Conservation (phyloP, 2,888 invertebrate species). For the Macaria liturata region DNA sequence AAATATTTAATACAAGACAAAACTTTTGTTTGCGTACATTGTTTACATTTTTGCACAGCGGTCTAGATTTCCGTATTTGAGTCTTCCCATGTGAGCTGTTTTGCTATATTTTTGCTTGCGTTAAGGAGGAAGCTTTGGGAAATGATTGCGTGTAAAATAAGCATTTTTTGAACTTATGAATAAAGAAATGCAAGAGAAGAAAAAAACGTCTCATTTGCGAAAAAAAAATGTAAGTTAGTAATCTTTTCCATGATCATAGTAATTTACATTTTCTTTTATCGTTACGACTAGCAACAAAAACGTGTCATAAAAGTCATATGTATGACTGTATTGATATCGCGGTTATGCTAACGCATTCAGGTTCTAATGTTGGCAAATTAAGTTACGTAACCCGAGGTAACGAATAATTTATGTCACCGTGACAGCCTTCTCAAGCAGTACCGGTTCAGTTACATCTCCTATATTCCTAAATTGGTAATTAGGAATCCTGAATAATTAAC, state of each 20-base stretch:
- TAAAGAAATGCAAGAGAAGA: slow-evolving; percentile 27
- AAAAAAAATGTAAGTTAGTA: too few relatives aligned
- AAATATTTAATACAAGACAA: too few relatives aligned
- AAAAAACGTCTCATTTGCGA: too few relatives aligned
- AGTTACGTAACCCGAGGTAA: slow-evolving; percentile 10
- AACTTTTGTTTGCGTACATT: too few relatives aligned
- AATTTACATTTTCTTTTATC: too few relatives aligned
- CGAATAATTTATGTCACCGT: slow-evolving; percentile 16
- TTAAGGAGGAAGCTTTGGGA: slow-evolving; percentile 32
- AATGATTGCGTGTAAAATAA: slow-evolving; percentile 24
- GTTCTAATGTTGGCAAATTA: slow-evolving; percentile 15
- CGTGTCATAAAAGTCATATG: too few relatives aligned
- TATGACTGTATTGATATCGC: too few relatives aligned
- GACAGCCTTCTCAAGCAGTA: slow-evolving; percentile 15
- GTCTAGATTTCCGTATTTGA: slow-evolving; percentile 41
- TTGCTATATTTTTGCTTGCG: slow-evolving; percentile 24
- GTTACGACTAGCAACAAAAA: too few relatives aligned
- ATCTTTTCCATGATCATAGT: too few relatives aligned
- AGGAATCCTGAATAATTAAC: slow-evolving; percentile 76
- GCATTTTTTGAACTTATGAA: slow-evolving; percentile 30
- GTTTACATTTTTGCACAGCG: slow-evolving; percentile 17
- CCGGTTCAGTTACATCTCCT: slow-evolving; percentile 27
- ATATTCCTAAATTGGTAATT: slow-evolving; percentile 74
- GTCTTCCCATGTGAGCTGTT: slow-evolving; percentile 45
- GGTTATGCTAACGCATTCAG: too few relatives aligned